Base-by-base conservation (phyloP, 1,140 invertebrate species). In the Ceratina japonica region DNA sequence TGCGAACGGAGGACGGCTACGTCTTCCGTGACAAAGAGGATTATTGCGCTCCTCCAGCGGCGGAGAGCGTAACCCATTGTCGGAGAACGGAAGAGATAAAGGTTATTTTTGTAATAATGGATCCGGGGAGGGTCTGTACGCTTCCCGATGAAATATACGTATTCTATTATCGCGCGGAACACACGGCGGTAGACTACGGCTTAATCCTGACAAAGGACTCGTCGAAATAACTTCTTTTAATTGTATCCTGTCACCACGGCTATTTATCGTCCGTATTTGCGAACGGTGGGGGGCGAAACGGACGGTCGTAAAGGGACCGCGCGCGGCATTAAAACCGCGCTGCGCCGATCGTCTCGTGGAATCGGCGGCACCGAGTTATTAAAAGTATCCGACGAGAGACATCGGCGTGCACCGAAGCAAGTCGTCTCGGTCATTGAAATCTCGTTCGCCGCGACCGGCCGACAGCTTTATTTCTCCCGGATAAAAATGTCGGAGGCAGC, bases 91-190 rank as follows among this genome's bases (percentile, higher is more conserved):
- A 66, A 68, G 62, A 66, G 58, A 79, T 56, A 74, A 51, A 72
- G 44, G 75, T 73, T 83, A 83, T 74, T 82, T 83, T 83, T 79
- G 70, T 37, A 68, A 83, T 83, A 83, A 83, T 65, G 70, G 68
- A 79, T 65, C 31, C 58, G 37, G 15, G 58, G 81, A 52, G 68
- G 51, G 31, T 78, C 49, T 44, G 22, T 68, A 51, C 18, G 22
- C n/a, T 31, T n/a, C 27, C 27, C 58, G 68, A 72, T 56, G 68
- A 63, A n/a, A 52, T 77, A 71, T 62, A 72, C 68, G 49, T 54
- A 44, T 56, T 63, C 49, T 44, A 72, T 78, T 72, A 78, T 78
- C 75, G 22, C 61, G 49, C 63, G 61, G 54, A 52, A 69, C 51
- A 54, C 59, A 5, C 44, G 16, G 20, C 3, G 16, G 13, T 20